Evolutionary conservation across 2,888 invertebrate genomes (phyloP), one percentile per base, ranked within the genome.

Genomic region (Meiosimyza platycephala): DNA sequence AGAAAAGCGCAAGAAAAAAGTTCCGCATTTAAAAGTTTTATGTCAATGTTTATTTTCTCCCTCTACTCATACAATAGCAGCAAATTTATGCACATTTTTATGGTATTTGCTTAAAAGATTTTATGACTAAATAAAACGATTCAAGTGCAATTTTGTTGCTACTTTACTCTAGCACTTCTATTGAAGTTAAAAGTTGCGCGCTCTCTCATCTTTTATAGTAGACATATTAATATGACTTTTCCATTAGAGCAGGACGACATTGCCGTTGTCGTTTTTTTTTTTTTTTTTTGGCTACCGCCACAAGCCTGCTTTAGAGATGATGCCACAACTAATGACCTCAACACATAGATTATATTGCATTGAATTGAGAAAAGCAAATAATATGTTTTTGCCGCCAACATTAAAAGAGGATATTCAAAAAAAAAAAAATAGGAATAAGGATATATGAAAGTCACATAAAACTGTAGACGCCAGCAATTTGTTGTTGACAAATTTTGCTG

Each of bases 211-310:
- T 64, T 64, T 28, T 40, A 6, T 12, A 15, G 54, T 55, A 40
- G 67, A 55, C 77, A 80, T 72, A 77, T 79, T 80, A 67, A 78
- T 77, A 77, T 77, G 76, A 77, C 75, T 60, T 72, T 75, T 73
- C 81, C 83, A 81, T 83, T 82, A 80, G 81, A 40, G 40, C 6
- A 57, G 15, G 47, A 47, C 40, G n/a, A 18, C 63, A 57, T 57
- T 22, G 22, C 22, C 22, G 22, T 22, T 22, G 22, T 22, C 22
- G 22, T 22, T 22, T 22, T 18, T 12, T 11, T 28, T 28, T 15
- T 28, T 22, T 59, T 22, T 22, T 13, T 22, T 13, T 12, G 57
- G 57, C 6, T 13, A 6, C 5, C 22, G 22, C 18, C 22, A 18
- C 18, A n/a, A 13, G 18, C 57, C 60, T 9, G 15, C 60, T 15